Evolutionary conservation across 1,140 invertebrate species (phyloP), one percentile per base, ranked within the genome.

Genomic region (Bombus cullumanus): DNA sequence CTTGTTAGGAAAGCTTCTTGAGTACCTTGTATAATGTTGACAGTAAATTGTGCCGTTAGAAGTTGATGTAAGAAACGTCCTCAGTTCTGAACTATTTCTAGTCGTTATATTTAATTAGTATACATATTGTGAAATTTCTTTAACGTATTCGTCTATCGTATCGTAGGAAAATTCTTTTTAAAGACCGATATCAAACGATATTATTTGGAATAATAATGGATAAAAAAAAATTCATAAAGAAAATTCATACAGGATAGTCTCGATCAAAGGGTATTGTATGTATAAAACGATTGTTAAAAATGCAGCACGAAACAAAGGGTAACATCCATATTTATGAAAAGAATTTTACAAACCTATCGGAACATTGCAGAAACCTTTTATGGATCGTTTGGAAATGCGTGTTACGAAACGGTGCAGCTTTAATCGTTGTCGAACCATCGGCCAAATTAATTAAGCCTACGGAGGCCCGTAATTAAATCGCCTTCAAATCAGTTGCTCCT

Each of bases 401-500:
- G 62, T 47, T 72, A 84, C 47, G 57, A 72, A 68, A 69, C 62
- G 84, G 31, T 62, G 73, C 39, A 71, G 85, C 74, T 81, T 92
- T 93, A 93, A 93, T 93, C 92, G 91, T 87, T 81, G 79, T 88
- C 83, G 86, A 92, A 92, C 88, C 91, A 93, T 92, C 91, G 88
- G 69, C 85, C 86, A 91, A 93, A 93, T 93, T 92, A 94, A 94
- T 94, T 93, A 93, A 93, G 89, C 88, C 83, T 86, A 91, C 84
- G 76, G 81, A 83, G 87, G 85, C 77, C 80, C n/a, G 91, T 93
- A 92, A 94, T 94, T 93, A 93, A 93, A 93, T 93, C 88, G 89
- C 90, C 87, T 88, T 91, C 80, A 87, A 93, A 93, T 92, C 92
- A 85, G 86, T 87, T 34, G 73, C 87, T 57, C 86, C 87, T 89